Percentiles rank a stretch among this genome's conserved stretches.
phyloP scores from a whole-genome alignment of 2,113 vertebrate genomes.

The Ceuthmochares aereus region DNA sequence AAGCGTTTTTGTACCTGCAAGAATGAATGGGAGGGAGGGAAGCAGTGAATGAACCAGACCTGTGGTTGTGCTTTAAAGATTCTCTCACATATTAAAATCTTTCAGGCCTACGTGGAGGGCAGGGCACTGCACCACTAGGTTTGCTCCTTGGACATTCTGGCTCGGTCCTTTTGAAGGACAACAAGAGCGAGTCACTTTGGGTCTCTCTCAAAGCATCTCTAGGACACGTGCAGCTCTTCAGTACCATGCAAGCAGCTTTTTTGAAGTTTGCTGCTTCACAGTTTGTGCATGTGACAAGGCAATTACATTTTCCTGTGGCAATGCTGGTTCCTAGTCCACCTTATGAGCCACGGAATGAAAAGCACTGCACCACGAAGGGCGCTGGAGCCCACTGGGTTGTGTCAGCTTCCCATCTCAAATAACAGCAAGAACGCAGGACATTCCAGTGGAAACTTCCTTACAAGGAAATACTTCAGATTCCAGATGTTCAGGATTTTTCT shows the following conservation, averaged over 20 bases:
- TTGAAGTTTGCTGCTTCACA: background rate
- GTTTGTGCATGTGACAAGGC: background rate
- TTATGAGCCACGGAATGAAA: background rate
- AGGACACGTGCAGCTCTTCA: background rate
- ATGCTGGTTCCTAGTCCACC: background rate
- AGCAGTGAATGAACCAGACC: background rate
- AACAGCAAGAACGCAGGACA: background rate
- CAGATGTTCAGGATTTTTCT: background rate
- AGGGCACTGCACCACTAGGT: background rate
- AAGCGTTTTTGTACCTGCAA: background rate
- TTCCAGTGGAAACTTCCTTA: constrained; percentile 5
- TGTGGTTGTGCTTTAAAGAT: background rate
- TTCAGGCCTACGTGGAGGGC: background rate
- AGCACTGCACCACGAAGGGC: background rate
- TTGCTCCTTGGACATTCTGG: background rate
- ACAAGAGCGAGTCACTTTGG: background rate
- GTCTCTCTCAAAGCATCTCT: background rate
- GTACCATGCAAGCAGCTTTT: background rate
- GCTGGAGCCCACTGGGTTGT: background rate
- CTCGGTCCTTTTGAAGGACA: background rate
- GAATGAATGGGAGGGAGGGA: background rate
- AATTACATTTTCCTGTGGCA: background rate
- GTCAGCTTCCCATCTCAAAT: background rate
- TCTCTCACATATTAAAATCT: background rate
- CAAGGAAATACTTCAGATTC: constrained; percentile 13